Conservation (phyloP, 37 sponge, comb jelly and placozoan species). For the Cliona cf. orientalis region DNA sequence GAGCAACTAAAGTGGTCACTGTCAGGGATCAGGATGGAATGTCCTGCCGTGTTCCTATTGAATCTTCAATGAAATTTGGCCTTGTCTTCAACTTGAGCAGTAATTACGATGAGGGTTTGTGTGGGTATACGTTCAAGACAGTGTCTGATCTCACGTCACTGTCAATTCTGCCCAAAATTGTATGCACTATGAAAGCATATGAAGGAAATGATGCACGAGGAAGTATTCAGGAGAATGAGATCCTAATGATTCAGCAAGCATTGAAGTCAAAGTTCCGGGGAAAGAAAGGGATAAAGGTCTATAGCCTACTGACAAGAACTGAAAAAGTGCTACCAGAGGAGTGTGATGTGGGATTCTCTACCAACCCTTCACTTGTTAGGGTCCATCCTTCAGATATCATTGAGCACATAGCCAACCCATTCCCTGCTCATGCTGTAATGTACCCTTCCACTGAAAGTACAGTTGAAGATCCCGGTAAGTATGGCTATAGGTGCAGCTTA, state of each 20-base stretch:
- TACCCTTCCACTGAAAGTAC: slow-evolving; percentile 1
- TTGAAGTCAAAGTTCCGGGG: slow-evolving; percentile 6
- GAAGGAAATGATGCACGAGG: background rate
- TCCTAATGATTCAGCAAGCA: slow-evolving; percentile 7
- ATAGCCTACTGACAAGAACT: slow-evolving; percentile 13
- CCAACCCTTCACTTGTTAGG: slow-evolving; percentile 42
- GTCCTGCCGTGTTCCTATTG: slow-evolving; percentile 14
- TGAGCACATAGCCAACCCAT: slow-evolving; percentile 1
- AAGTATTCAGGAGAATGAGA: slow-evolving; percentile 21
- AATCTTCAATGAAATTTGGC: slow-evolving; percentile 36
- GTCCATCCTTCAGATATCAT: slow-evolving; percentile 46
- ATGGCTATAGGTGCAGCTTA: background rate
- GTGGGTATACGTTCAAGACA: slow-evolving; percentile 32
- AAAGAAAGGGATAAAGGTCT: slow-evolving; percentile 33
- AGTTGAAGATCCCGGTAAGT: background rate
- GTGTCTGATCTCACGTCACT: slow-evolving; percentile 11
- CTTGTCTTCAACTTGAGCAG: slow-evolving; percentile 31
- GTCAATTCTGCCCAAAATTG: slow-evolving; percentile 22
- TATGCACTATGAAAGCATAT: slow-evolving; percentile 25
- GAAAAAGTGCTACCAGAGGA: slow-evolving; percentile 42
- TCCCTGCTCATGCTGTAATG: slow-evolving; percentile 25
- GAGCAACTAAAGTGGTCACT: slow-evolving; percentile 40
- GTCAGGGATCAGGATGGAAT: slow-evolving; percentile 21
- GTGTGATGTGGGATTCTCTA: slow-evolving; percentile 31
- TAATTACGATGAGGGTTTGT: slow-evolving; percentile 23